Percentiles rank a stretch among this genome's conserved stretches.
phyloP scores from a whole-genome alignment of 2,113 vertebrate genomes.

The Sapayoa aenigma region DNA sequence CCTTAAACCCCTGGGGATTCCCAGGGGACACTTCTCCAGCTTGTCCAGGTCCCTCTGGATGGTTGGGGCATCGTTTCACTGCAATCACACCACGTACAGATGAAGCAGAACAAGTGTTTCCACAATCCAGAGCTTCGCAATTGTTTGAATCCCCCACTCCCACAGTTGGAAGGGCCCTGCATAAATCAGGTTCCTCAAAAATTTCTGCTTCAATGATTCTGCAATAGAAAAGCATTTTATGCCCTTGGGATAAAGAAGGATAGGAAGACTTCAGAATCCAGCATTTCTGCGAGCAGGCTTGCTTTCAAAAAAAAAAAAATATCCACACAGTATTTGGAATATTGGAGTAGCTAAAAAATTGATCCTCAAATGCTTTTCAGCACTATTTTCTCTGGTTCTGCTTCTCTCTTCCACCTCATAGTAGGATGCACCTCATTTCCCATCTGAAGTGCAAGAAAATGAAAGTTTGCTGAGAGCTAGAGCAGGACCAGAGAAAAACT shows the following conservation, averaged over 20 bases:
- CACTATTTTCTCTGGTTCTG: background rate
- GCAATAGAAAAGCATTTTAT: background rate
- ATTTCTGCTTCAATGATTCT: background rate
- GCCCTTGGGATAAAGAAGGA: background rate
- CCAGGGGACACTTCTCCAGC: background rate
- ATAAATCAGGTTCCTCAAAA: background rate
- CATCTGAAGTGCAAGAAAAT: background rate
- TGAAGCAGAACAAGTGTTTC: background rate
- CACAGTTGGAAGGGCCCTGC: background rate
- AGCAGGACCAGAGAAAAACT: background rate
- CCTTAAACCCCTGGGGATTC: background rate
- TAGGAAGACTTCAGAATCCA: background rate
- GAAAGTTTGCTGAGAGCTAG: background rate
- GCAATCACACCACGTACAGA: background rate
- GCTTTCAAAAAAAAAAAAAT: background rate
- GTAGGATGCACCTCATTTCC: background rate
- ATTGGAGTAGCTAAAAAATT: background rate
- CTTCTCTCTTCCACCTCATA: background rate
- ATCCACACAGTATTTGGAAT: background rate
- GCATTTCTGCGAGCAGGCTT: background rate
- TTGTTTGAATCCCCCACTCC: background rate
- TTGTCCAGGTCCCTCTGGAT: background rate
- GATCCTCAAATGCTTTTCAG: background rate
- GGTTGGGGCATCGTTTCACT: background rate
- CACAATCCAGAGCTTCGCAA: background rate